phyloP scores from a whole-genome alignment of 1,140 invertebrate species.

The Drosophila santomea region DNA sequence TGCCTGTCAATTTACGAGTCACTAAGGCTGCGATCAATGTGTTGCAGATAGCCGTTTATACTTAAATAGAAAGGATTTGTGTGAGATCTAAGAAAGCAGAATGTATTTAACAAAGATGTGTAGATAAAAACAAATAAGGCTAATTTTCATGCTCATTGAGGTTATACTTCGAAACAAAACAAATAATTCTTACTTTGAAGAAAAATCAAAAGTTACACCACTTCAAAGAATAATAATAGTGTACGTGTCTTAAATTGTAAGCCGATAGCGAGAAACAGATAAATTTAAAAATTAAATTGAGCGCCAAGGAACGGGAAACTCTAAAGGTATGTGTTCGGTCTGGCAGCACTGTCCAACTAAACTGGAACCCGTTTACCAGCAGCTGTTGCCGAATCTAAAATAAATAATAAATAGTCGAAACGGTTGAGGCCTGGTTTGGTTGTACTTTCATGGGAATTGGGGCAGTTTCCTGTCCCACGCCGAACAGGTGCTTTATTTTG shows the following conservation, averaged over 20 bases:
- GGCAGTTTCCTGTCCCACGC: neutral
- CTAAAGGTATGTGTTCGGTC: neutral
- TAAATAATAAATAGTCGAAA: neutral
- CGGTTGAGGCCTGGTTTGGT: neutral
- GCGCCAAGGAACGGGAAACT: neutral
- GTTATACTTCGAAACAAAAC: slow-evolving; percentile 66
- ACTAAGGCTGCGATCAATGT: slow-evolving; percentile 5
- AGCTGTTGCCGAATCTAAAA: neutral
- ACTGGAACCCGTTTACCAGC: neutral
- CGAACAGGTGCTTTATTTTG: neutral
- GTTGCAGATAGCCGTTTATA: slow-evolving; percentile 40
- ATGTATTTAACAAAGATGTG: slow-evolving; percentile 27
- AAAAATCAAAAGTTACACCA: slow-evolving; percentile 38
- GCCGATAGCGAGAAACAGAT: slow-evolving; percentile 41
- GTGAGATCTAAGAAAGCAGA: slow-evolving; percentile 13
- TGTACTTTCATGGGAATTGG: neutral
- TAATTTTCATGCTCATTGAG: slow-evolving; percentile 74
- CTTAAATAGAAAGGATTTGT: slow-evolving; percentile 20
- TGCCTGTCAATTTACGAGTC: slow-evolving; percentile 59
- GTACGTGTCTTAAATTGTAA: slow-evolving; percentile 52
- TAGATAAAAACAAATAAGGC: slow-evolving; percentile 74
- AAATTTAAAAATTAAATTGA: slow-evolving; percentile 50
- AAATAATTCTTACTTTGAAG: slow-evolving; percentile 28
- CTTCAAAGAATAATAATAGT: slow-evolving; percentile 30
- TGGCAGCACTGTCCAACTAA: neutral